phyloP scores from a whole-genome alignment of 2,797 vertebrate genomes.

The Vipera latastei region DNA sequence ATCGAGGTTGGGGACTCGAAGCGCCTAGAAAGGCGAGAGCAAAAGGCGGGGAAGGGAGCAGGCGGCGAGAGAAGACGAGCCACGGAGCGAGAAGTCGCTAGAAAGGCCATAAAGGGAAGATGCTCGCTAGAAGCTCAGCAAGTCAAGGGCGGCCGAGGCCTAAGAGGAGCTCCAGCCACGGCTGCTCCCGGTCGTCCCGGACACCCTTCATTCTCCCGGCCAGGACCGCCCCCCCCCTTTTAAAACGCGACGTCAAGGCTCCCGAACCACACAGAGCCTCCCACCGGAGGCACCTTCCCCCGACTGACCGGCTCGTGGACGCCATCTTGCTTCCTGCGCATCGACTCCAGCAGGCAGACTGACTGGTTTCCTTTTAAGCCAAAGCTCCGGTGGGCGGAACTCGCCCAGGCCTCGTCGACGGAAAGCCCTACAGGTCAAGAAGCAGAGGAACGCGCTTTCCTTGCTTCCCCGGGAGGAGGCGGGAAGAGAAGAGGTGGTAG shows the following conservation, averaged over 20 bases:
- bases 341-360: accelerated
- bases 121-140: neutral
- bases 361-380: neutral
- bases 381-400: constrained; percentile 12
- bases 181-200: neutral
- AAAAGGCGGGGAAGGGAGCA: neutral
- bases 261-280: neutral
- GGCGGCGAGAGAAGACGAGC: neutral
- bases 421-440: neutral
- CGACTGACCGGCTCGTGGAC: constrained; percentile 66
- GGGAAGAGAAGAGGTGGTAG: too few relatives aligned
- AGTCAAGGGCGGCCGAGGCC: neutral
- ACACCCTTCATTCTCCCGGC: neutral
- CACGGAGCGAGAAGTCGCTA: too few relatives aligned
- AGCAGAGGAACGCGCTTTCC: neutral
- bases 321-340: constrained; percentile 42
- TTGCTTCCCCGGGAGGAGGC: neutral
- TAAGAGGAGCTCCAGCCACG: neutral
- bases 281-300: neutral
- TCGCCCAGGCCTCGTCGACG: neutral
- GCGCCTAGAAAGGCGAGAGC: neutral
- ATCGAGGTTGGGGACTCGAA: neutral
- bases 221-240: accelerated
- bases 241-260: neutral
- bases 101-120: neutral